Evolutionary conservation across 2,797 vertebrate species (phyloP).

Genomic region (Lepus oiostolus): DNA sequence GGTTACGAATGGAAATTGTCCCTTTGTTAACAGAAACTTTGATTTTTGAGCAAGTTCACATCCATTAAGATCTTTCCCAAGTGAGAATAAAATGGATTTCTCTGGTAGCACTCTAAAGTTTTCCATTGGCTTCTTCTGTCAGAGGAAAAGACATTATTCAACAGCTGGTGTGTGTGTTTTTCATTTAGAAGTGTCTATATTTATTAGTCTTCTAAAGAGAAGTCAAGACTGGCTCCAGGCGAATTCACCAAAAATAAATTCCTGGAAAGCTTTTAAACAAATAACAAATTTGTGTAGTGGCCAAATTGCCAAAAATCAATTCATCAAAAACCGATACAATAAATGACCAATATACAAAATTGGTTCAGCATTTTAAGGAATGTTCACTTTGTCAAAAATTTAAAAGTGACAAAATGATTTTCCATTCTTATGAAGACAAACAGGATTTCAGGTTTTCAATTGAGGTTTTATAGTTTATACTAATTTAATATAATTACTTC

Average conservation of each 20-base stretch:
- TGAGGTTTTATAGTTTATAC: not conserved
- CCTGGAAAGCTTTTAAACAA: not conserved
- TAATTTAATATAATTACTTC: not conserved
- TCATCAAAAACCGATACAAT: not conserved
- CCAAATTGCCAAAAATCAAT: not conserved
- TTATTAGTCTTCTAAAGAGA: not conserved
- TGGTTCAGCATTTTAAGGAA: not conserved
- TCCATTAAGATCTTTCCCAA: not conserved
- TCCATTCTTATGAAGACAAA: not conserved
- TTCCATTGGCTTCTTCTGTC: not conserved
- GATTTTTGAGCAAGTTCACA: conserved; percentile 15
- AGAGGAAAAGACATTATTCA: not conserved
- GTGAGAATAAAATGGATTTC: not conserved
- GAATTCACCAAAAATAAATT: not conserved
- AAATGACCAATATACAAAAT: not conserved
- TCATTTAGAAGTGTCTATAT: conserved; percentile 37
- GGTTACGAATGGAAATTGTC: not conserved
- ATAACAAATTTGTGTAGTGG: not conserved
- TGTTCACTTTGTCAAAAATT: conserved; percentile 23
- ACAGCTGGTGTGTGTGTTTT: not conserved
- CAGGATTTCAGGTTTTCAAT: not conserved
- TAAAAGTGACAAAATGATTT: conserved; percentile 18
- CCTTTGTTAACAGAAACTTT: conserved; percentile 14
- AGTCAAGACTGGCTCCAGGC: not conserved
- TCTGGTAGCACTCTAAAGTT: not conserved